Evolutionary conservation across 1,140 invertebrate species (phyloP).

Genomic region (Drosophila nikananu): DNA sequence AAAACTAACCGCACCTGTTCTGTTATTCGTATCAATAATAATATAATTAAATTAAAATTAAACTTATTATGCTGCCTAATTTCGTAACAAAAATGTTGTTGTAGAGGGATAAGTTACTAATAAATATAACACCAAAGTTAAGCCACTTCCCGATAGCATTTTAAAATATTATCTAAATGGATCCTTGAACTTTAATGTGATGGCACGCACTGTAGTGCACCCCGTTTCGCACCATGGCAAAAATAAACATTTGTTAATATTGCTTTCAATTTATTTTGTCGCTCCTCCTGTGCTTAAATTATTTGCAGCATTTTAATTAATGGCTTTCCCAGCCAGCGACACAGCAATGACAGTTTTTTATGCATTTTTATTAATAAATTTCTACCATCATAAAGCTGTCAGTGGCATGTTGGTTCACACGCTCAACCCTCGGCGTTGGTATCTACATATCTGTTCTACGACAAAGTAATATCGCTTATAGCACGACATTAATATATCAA

Average conservation of each 20-base stretch:
- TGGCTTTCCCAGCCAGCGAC: constrained; percentile 24
- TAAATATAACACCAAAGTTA: too few relatives aligned
- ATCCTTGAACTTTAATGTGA: background rate
- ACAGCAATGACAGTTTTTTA: constrained; percentile 45
- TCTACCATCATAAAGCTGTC: constrained; percentile 53
- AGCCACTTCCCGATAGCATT: background rate
- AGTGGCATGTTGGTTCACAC: constrained; percentile 55
- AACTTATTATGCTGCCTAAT: too few relatives aligned
- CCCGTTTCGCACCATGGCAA: constrained; percentile 29
- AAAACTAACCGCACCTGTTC: too few relatives aligned
- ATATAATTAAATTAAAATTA: too few relatives aligned
- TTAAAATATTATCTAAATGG: background rate
- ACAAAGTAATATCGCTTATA: constrained; percentile 21
- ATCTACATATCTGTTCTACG: constrained; percentile 14
- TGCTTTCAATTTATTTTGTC: constrained; percentile 21
- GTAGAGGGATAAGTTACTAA: too few relatives aligned
- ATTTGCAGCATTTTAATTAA: constrained; percentile 42
- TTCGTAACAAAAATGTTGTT: background rate
- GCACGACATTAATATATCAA: constrained; percentile 39
- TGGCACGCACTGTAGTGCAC: constrained; percentile 5
- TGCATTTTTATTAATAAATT: constrained; percentile 52
- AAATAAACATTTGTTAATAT: constrained; percentile 39
- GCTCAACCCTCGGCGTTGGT: constrained; percentile 21
- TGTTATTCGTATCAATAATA: background rate
- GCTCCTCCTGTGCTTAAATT: constrained; percentile 14